These are phyloP conservation scores for Pseudorectes ferrugineus DNA, from an alignment of 2,113 vertebrate genomes.

Conservation along the genomic window DNA sequence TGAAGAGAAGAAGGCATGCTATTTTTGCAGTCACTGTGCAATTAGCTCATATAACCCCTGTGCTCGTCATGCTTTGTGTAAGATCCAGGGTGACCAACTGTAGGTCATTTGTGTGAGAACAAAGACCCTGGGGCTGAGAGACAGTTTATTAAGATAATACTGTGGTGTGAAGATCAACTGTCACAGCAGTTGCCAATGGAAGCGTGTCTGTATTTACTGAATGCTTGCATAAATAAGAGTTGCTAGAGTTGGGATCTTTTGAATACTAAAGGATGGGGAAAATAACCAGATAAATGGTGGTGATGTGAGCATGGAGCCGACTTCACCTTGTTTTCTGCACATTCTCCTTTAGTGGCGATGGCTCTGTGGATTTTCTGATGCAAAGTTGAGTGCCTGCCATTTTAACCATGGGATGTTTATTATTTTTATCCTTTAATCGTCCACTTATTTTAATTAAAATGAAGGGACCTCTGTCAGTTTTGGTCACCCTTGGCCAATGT, in stretches of 20 bases:
- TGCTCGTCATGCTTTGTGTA: constrained; percentile 2
- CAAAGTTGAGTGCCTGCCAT: not conserved
- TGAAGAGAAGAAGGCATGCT: not conserved
- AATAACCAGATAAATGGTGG: not conserved
- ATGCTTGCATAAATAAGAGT: not conserved
- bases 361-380: not conserved
- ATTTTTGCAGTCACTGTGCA: constrained; percentile 30
- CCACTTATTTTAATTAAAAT: not conserved
- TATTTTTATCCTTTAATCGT: not conserved
- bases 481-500: not conserved
- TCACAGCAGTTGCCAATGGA: not conserved
- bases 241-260: not conserved
- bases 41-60: constrained; percentile 55
- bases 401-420: not conserved
- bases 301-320: not conserved
- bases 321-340: not conserved
- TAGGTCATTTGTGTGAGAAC: constrained; percentile 25
- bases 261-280: not conserved
- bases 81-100: constrained; percentile 31
- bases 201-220: not conserved
- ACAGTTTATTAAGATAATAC: constrained; percentile 53
- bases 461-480: not conserved
- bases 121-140: constrained; percentile 17
- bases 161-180: constrained; percentile 25
- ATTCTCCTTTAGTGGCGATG: not conserved